phyloP scores from a whole-genome alignment of 2,888 invertebrate species.

The Lomographa bimaculata region DNA sequence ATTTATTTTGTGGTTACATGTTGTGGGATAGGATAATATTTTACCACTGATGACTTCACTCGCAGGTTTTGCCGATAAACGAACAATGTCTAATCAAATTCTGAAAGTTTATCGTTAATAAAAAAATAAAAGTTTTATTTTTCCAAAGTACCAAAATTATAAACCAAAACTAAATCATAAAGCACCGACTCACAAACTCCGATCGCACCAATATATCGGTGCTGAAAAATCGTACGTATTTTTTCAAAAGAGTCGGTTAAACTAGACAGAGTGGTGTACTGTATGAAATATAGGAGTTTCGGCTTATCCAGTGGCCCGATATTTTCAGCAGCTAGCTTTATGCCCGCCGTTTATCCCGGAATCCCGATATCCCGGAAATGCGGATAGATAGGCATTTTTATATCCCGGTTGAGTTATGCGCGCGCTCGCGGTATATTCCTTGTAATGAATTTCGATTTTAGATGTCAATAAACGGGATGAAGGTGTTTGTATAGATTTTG shows the following conservation, averaged over 20 bases:
- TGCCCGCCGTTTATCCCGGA: slow-evolving; percentile 28
- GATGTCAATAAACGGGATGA: slow-evolving; percentile 1
- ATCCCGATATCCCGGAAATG: slow-evolving; percentile 27
- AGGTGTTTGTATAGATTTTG: neutral
- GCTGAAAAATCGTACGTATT: slow-evolving; percentile 24
- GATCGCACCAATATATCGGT: slow-evolving; percentile 35
- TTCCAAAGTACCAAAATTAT: too few relatives aligned
- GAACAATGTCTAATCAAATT: too few relatives aligned
- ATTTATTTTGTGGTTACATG: too few relatives aligned
- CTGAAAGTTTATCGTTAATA: too few relatives aligned
- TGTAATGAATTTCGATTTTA: slow-evolving; percentile 20
- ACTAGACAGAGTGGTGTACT: slow-evolving; percentile 38
- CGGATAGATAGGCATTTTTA: slow-evolving; percentile 35
- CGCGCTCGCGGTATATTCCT: slow-evolving; percentile 4
- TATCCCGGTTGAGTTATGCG: slow-evolving; percentile 23
- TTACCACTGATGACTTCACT: too few relatives aligned
- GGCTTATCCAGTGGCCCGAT: slow-evolving; percentile 27
- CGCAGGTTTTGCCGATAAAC: too few relatives aligned
- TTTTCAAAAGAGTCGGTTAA: slow-evolving; percentile 36
- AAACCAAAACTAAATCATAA: too few relatives aligned
- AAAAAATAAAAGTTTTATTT: too few relatives aligned
- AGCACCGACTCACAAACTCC: slow-evolving; percentile 7
- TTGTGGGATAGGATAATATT: too few relatives aligned
- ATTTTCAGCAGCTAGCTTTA: slow-evolving; percentile 31
- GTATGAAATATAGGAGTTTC: slow-evolving; percentile 37